Evolutionary conservation across 2,797 vertebrate species (phyloP).

Genomic region (Florisuga fusca): DNA sequence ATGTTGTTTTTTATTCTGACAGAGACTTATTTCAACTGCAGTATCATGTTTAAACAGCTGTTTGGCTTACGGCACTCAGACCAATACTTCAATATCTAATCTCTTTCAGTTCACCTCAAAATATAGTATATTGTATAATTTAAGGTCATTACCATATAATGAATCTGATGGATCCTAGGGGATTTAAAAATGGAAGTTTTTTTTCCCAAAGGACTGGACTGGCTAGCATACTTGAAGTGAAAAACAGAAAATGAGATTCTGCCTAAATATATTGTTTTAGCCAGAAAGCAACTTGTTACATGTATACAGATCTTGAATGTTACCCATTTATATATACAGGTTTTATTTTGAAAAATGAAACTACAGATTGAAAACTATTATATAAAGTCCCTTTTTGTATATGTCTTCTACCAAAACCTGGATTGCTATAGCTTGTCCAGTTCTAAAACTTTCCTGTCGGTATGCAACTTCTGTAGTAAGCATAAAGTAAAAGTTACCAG

Average conservation of each 20-base stretch:
- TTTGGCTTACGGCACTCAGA: constrained; percentile 52
- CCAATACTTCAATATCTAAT: constrained; percentile 38
- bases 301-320: constrained; percentile 21
- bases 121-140: constrained; percentile 29
- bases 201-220: constrained; percentile 36
- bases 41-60: constrained; percentile 62
- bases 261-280: constrained; percentile 39
- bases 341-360: constrained; percentile 62
- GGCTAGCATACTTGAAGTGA: constrained; percentile 32
- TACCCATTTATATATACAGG: constrained; percentile 55
- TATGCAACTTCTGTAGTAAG: constrained; percentile 20
- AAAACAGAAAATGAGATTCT: constrained; percentile 58
- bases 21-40: constrained; percentile 60
- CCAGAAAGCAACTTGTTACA: constrained; percentile 21
- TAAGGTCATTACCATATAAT: constrained; percentile 19
- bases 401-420: constrained; percentile 15
- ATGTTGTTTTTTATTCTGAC: constrained; percentile 69
- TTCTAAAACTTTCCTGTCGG: constrained; percentile 54
- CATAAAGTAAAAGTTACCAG: background rate
- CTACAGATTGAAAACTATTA: constrained; percentile 51
- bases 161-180: constrained; percentile 38
- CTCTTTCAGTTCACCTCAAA: constrained; percentile 38
- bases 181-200: constrained; percentile 19
- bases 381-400: constrained; percentile 43
- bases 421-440: constrained; percentile 56